These are phyloP conservation scores for Muscina levida DNA, from an alignment of 2,888 invertebrate genomes.

Conservation along the genomic window DNA sequence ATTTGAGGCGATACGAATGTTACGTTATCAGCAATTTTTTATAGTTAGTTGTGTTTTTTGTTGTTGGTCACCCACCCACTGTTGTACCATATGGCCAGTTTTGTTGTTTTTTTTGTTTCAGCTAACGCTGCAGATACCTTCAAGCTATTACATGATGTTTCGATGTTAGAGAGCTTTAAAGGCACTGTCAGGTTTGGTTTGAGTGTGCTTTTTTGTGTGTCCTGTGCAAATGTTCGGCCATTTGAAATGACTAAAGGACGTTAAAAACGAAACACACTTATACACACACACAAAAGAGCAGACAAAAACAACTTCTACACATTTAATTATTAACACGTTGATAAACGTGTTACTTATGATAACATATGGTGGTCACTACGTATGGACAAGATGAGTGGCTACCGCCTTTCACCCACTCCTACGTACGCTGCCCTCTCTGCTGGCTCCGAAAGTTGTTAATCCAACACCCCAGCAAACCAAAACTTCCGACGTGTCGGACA, in stretches of 20 bases:
- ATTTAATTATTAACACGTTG: conserved; percentile 46
- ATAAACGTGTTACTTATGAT: conserved; percentile 21
- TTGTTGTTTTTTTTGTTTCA: conserved; percentile 1
- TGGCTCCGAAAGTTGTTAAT: conserved; percentile 19
- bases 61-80: background rate
- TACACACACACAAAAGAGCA: background rate
- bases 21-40: background rate
- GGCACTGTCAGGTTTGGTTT: background rate
- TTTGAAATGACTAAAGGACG: conserved; percentile 1
- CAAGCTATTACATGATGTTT: background rate
- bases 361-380: conserved; percentile 24
- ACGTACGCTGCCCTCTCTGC: background rate
- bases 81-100: background rate
- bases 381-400: background rate
- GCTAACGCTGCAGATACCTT: conserved; percentile 4
- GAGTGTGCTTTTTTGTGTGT: background rate
- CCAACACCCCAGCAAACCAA: too few relatives aligned
- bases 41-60: background rate
- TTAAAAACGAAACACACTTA: background rate
- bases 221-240: background rate
- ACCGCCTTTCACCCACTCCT: background rate
- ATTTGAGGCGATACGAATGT: background rate
- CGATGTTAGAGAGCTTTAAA: background rate
- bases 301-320: background rate
- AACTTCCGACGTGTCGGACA: too few relatives aligned